phyloP scores from a whole-genome alignment of 2,797 vertebrate species.

The Trachops cirrhosus region DNA sequence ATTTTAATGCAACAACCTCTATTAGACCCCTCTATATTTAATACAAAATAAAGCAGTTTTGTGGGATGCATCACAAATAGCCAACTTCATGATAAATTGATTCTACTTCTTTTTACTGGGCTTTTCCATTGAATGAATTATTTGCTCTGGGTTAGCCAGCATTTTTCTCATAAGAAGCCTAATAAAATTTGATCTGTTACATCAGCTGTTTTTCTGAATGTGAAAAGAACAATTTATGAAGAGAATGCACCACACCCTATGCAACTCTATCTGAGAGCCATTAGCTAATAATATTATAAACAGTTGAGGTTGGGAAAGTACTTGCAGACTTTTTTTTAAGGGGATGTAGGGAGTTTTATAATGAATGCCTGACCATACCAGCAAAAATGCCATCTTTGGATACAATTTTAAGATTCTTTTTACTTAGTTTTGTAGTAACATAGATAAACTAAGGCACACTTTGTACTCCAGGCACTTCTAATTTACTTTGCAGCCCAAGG shows the following conservation, averaged over 20 bases:
- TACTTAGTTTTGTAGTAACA: neutral
- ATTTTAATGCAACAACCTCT: conserved; percentile 24
- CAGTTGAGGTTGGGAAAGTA: neutral
- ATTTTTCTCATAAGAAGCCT: conserved; percentile 55
- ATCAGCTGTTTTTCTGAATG: conserved; percentile 55
- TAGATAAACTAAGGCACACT: neutral
- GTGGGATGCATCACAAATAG: neutral
- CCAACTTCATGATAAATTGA: neutral
- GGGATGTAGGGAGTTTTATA: neutral
- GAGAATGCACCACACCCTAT: conserved; percentile 13
- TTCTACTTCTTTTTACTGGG: neutral
- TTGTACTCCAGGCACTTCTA: neutral
- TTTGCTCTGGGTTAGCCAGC: neutral
- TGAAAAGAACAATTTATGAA: conserved; percentile 39
- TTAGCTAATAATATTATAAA: conserved; percentile 23
- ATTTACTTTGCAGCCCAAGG: neutral
- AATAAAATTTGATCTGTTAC: conserved; percentile 31
- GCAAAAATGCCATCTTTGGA: conserved; percentile 14
- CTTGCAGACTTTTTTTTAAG: neutral
- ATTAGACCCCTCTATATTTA: neutral
- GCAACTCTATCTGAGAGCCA: conserved; percentile 31
- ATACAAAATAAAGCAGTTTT: neutral
- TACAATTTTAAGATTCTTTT: conserved; percentile 5
- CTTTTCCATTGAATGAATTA: conserved; percentile 36
- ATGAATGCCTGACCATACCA: neutral